Evolutionary conservation across 2,797 vertebrate species (phyloP), one percentile per base, ranked within the genome.

Genomic region (Hydrocynus forskahlii): DNA sequence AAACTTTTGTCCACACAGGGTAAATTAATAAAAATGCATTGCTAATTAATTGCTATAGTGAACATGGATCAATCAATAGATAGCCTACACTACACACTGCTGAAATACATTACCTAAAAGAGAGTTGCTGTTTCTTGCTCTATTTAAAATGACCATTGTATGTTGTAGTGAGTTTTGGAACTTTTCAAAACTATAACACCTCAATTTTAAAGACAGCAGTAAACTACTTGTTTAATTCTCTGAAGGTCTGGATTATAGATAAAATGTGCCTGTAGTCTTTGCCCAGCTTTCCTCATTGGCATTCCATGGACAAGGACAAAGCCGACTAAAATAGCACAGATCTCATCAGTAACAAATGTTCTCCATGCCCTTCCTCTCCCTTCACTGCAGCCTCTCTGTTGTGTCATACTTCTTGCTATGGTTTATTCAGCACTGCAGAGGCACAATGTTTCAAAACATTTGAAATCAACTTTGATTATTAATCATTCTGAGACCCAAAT

Each of bases 271-370:
- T 40, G 17, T 40, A 67, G 35, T 67, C 19, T 64, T 17, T 67
- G 16, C 17, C 2, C 16, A 10, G 16, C 10, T 40, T n/a, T 17
- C 7, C 38, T 67, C 64, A 67, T 64, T 64, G 63, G 38, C 63
- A 64, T 64, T 64, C 35, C 14, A 38, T 19, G 14, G 29, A 38
- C 63, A 64, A 64, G 63, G 63, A 38, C 63, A 64, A 3, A n/a
- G 63, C 16, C 17, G 35, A 64, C 63, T 64, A 64, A 64, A 64
- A 35, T 64, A 64, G 63, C 63, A 64, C 74, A 23, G 25, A 38
- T n/a, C 55, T 60, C 57, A 23, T 70, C 59, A 62, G 21, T 62
- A 62, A 29, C 59, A 62, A 62, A 62, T 64, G 63, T 64, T 64
- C 63, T 64, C 6, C 63, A 17, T 64, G 63, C 25, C 63, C 63